A percentile compares a stretch with the other conserved stretches of the same genome.
Evolutionary conservation across 1,140 invertebrate genomes (phyloP).

Genomic region (Myzus persicae): DNA sequence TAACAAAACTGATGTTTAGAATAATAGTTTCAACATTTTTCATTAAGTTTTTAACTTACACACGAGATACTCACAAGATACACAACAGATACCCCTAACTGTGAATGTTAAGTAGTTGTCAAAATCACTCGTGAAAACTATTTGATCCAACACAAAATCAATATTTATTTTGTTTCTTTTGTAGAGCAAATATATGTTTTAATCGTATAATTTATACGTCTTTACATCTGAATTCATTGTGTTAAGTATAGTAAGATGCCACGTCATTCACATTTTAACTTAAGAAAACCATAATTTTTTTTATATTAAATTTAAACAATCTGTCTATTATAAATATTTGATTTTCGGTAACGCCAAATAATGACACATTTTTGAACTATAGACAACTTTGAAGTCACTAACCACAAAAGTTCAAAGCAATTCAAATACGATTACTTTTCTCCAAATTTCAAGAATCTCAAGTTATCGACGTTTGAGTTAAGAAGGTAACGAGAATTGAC

Average conservation of each 20-base stretch:
- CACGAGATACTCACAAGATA: no score
- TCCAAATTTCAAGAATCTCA: no score
- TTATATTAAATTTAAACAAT: no score
- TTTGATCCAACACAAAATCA: background rate
- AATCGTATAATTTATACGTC: background rate
- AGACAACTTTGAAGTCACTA: no score
- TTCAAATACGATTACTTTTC: no score
- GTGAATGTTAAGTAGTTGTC: background rate
- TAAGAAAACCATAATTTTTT: background rate
- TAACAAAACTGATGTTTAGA: background rate
- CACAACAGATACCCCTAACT: background rate
- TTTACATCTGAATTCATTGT: background rate
- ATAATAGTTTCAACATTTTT: background rate
- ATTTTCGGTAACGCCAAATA: no score
- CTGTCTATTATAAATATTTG: no score
- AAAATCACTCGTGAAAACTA: background rate
- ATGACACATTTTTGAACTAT: no score
- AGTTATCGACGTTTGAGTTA: no score
- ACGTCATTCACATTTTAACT: background rate
- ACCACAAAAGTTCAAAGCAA: no score
- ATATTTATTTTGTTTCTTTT: background rate
- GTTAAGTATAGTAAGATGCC: background rate
- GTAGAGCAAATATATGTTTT: background rate
- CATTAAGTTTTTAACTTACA: no score
- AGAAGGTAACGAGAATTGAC: no score